These are phyloP conservation scores for Lycocorax pyrrhopterus DNA, from an alignment of 2,113 vertebrate species.

Conservation along the genomic window DNA sequence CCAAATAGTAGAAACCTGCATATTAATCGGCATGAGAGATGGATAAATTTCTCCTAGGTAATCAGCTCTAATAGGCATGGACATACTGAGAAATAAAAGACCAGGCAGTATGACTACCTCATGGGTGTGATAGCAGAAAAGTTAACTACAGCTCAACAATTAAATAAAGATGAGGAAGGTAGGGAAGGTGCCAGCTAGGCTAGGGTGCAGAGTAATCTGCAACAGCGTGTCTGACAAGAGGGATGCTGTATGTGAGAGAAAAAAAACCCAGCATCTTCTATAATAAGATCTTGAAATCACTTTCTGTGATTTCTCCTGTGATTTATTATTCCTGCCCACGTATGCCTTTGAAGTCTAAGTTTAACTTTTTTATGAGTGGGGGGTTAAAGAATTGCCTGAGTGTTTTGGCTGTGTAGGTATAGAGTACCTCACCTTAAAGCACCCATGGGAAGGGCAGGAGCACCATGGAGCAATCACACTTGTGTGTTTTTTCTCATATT, in stretches of 20 bases:
- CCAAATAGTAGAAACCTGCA: neutral
- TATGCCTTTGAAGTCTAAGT: neutral
- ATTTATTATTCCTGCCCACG: neutral
- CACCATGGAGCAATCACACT: neutral
- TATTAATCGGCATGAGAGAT: neutral
- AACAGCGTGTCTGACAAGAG: fast-evolving
- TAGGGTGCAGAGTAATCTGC: neutral
- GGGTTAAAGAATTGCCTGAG: neutral
- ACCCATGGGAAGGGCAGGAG: neutral
- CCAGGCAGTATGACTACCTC: neutral
- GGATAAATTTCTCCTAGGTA: neutral
- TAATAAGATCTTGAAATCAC: neutral
- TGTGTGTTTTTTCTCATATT: neutral
- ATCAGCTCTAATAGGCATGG: neutral
- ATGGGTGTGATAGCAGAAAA: neutral
- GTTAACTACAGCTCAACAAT: neutral
- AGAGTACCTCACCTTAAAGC: neutral
- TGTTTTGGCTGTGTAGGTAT: neutral
- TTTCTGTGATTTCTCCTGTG: neutral
- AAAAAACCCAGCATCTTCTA: neutral
- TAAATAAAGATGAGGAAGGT: neutral
- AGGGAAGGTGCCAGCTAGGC: neutral
- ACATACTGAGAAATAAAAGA: neutral
- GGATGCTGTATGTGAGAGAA: neutral
- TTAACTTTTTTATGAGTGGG: neutral